Evolutionary conservation across 2,888 invertebrate species (phyloP).

Genomic region (Serripes groenlandicus): DNA sequence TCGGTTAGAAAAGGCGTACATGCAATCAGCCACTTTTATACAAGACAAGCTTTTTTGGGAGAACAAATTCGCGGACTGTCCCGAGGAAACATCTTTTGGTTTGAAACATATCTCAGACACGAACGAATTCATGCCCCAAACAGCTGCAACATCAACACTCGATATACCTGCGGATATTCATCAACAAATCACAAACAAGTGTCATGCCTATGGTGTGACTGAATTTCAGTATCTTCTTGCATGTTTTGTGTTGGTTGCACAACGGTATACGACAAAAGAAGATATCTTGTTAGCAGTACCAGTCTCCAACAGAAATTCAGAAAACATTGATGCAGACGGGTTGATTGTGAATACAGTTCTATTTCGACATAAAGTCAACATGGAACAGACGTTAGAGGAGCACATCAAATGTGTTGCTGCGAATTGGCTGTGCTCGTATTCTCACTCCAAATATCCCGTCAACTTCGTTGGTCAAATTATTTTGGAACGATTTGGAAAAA

Average conservation of each 20-base stretch:
- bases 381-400: background rate
- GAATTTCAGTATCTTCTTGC: background rate
- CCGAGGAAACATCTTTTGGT: background rate
- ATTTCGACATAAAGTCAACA: background rate
- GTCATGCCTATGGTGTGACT: background rate
- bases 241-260: background rate
- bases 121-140: background rate
- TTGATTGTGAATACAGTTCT: background rate
- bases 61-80: background rate
- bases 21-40: background rate
- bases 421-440: background rate
- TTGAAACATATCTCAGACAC: background rate
- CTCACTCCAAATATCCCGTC: slow-evolving; percentile 6
- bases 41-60: background rate
- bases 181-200: background rate
- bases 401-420: background rate
- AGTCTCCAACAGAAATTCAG: background rate
- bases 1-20: background rate
- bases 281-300: background rate
- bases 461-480: background rate
- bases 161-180: background rate
- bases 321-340: background rate
- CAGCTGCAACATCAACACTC: background rate
- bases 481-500: background rate
- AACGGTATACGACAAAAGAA: background rate